Conservation (phyloP, 2,888 invertebrate species). For the Drosophila anceps region DNA sequence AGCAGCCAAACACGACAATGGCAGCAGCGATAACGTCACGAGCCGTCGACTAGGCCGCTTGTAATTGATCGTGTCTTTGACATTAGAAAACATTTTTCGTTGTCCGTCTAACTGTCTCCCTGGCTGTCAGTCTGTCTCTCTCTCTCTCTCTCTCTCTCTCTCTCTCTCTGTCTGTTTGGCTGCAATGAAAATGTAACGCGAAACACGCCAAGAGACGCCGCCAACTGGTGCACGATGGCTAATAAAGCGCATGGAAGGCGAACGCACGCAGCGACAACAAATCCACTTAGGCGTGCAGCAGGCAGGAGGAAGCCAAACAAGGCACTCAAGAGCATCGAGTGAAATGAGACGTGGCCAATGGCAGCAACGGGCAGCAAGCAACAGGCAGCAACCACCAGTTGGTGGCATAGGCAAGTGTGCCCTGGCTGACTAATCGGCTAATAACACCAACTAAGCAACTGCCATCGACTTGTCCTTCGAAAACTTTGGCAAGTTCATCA, state of each 20-base stretch:
- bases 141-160: constrained; percentile 7
- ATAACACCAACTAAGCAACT: constrained; percentile 24
- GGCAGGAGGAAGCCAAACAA: constrained; percentile 67
- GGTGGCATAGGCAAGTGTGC: constrained; percentile 18
- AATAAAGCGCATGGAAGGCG: constrained; percentile 72
- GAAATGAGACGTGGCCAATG: constrained; percentile 56
- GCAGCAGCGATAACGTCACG: constrained; percentile 45
- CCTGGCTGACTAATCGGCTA: constrained; percentile 34
- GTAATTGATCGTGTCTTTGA: constrained; percentile 78
- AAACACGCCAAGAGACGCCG: constrained; percentile 63
- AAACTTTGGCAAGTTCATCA: constrained; percentile 4
- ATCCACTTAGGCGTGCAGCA: constrained; percentile 80
- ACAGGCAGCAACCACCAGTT: constrained; percentile 7
- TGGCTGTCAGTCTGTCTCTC: not conserved
- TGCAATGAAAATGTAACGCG: constrained; percentile 55
- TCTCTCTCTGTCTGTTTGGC: constrained; percentile 10
- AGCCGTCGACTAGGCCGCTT: constrained; percentile 68
- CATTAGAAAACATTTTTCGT: constrained; percentile 69
- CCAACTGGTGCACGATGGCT: constrained; percentile 77
- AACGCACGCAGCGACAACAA: constrained; percentile 67
- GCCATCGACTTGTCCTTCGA: constrained; percentile 9
- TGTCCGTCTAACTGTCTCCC: constrained; percentile 16
- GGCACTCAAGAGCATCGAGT: constrained; percentile 49
- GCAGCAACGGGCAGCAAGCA: constrained; percentile 3
- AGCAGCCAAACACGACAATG: constrained; percentile 7